Conservation (phyloP, 2,113 vertebrate species). For the Accipiter cooperii region DNA sequence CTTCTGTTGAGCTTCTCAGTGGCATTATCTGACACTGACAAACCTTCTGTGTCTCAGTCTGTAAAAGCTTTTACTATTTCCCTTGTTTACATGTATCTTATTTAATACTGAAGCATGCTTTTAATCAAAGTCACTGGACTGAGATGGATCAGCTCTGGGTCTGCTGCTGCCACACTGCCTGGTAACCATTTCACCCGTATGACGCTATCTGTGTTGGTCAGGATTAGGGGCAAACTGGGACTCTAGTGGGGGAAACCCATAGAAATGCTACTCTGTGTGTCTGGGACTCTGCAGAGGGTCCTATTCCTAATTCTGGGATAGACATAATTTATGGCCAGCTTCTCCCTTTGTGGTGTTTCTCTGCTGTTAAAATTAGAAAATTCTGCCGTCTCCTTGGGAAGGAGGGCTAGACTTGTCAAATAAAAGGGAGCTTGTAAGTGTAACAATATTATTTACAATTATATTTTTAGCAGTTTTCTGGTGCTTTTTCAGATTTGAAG, state of each 20-base stretch:
- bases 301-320: neutral
- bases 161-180: neutral
- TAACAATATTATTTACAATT: neutral
- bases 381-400: neutral
- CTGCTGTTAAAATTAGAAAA: neutral
- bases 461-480: neutral
- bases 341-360: neutral
- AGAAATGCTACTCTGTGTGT: neutral
- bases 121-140: neutral
- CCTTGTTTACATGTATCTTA: neutral
- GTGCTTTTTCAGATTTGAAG: neutral
- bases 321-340: neutral
- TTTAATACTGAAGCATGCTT: neutral
- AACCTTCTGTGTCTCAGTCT: neutral
- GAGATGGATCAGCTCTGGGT: neutral
- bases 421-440: neutral
- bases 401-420: neutral
- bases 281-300: neutral
- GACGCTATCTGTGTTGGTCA: neutral
- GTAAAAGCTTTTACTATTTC: neutral
- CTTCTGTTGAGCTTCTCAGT: neutral
- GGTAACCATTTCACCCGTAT: neutral
- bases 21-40: neutral
- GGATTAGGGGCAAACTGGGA: neutral
- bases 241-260: neutral